Percentiles rank a stretch among this genome's conserved stretches.
Conservation (phyloP, 2,888 invertebrate species). For the Eretmocerus hayati region DNA sequence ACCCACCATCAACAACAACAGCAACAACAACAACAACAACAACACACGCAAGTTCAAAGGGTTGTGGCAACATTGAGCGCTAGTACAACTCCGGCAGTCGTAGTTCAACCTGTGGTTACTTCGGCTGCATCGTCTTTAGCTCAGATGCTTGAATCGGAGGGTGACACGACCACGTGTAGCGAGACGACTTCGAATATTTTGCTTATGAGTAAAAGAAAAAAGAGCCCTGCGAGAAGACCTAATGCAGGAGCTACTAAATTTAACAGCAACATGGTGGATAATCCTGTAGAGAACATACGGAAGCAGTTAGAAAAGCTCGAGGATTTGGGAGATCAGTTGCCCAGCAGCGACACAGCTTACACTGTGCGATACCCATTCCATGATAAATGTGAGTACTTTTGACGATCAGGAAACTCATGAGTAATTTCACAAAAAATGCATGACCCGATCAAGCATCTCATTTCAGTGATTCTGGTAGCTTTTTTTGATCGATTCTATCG, state of each 20-base stretch:
- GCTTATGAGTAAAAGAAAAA: constrained; percentile 32
- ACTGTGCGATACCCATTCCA: constrained; percentile 75
- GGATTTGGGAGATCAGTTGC: constrained; percentile 76
- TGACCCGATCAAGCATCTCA: too few species aligned
- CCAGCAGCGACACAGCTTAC: constrained; percentile 64
- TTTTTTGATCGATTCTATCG: too few species aligned
- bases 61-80: neutral
- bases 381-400: constrained; percentile 57
- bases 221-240: constrained; percentile 38
- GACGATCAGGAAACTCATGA: too few species aligned
- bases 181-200: constrained; percentile 40
- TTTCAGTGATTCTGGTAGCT: too few species aligned
- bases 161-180: constrained; percentile 39
- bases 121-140: neutral
- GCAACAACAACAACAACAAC: too few species aligned
- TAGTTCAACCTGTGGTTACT: neutral
- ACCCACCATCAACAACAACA: neutral
- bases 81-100: too few species aligned
- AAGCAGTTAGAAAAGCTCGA: constrained; percentile 74
- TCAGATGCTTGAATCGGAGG: constrained; percentile 36
- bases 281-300: constrained; percentile 69
- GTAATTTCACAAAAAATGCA: too few species aligned
- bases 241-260: constrained; percentile 39
- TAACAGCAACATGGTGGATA: constrained; percentile 36
- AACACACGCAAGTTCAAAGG: neutral